Conservation (phyloP, 1,140 invertebrate genomes). For the Drosophila kurseongensis region DNA sequence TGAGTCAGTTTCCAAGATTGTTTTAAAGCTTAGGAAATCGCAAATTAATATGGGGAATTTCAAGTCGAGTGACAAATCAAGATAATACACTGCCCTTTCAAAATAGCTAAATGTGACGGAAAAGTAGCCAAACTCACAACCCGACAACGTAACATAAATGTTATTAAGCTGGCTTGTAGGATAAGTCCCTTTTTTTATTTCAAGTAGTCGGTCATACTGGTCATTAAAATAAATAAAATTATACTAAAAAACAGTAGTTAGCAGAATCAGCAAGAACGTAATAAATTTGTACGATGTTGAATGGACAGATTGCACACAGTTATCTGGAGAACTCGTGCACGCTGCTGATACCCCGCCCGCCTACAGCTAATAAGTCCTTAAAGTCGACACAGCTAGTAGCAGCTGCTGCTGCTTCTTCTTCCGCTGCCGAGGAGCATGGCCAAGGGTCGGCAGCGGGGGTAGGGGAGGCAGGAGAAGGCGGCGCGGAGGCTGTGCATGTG, state of each 20-base stretch:
- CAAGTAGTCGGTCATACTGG: constrained; percentile 37
- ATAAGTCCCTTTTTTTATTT: constrained; percentile 19
- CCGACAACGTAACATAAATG: neutral
- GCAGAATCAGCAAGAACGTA: constrained; percentile 27
- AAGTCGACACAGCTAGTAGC: constrained; percentile 45
- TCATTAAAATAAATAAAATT: constrained; percentile 56
- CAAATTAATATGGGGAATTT: no score
- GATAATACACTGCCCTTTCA: no score
- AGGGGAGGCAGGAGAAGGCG: constrained; percentile 4
- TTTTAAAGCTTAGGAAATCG: no score
- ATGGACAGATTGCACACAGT: constrained; percentile 72
- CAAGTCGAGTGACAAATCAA: no score
- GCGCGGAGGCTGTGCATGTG: constrained; percentile 45
- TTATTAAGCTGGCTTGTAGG: neutral
- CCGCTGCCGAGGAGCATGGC: constrained; percentile 14
- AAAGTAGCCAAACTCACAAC: neutral
- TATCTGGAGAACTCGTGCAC: constrained; percentile 69
- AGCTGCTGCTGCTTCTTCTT: constrained; percentile 29
- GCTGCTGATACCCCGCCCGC: constrained; percentile 62
- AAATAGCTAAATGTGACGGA: no score
- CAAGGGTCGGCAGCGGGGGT: neutral
- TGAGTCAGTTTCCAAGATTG: no score
- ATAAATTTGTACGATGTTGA: constrained; percentile 67
- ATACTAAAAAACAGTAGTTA: constrained; percentile 45
- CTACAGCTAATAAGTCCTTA: constrained; percentile 51